Base-by-base conservation (phyloP, 2,888 invertebrate species). In the Quadroppia sp. region DNA sequence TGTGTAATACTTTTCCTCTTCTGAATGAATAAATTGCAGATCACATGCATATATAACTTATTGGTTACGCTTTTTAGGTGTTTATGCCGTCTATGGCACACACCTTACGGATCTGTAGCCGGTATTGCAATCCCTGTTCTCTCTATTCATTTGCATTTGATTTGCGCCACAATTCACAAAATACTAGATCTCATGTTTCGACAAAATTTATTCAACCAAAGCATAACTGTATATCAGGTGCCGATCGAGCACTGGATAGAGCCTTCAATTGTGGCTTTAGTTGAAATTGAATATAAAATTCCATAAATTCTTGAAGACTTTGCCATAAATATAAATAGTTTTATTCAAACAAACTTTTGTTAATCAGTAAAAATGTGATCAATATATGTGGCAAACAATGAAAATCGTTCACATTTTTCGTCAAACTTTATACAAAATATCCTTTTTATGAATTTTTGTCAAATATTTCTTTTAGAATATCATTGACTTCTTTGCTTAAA, bases 41-140 rank as follows among this genome's bases (percentile, higher is more conserved):
- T 67, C 67, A 67, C n/a, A 67, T 67, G 67, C 40, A 40, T 67
- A 25, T 61, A 36, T 40, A 67, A 40, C 20, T 67, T 67, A 42
- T 67, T 40, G 67, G 67, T 67, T 67, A n/a, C 67, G 42, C 67
- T 67, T 13, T 20, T 32, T 64, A n/a, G 42, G 36, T 67, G 30
- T 20, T 45, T 23, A 53, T 53, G 23, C 23, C 45, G 45, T 45
- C 15, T 45, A 61, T n/a, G n/a, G 13, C 67, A 23, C 67, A 67
- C 67, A 67, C 67, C 67, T 67, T 67, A 67, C 67, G 67, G 67
- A 67, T 67, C 67, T 40, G n/a, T n/a, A 67, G 40, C 67, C 67
- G 67, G 67, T 67, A 67, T 61, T 17, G 30, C 17, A 45, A 2
- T 11, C 6, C 2, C 45, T 45, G 45, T 45, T 30, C 32, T 32